Evolutionary conservation across 2,113 vertebrate genomes (phyloP).

Genomic region (Clinocottus analis): DNA sequence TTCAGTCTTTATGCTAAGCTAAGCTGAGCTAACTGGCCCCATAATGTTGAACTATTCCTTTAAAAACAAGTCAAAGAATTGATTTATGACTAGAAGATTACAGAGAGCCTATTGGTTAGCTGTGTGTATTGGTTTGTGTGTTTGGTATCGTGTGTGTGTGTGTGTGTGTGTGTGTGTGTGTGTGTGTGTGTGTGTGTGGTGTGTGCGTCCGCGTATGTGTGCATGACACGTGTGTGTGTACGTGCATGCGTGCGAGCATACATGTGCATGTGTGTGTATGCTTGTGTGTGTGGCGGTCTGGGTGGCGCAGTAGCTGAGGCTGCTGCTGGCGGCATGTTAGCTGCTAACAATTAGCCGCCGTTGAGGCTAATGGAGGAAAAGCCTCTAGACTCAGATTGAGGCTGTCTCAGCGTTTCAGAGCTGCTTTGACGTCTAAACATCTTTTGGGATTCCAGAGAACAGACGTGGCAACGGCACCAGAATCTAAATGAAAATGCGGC

Average conservation of each 20-base stretch:
- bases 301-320: constrained; percentile 47
- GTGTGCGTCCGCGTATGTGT: too few species aligned
- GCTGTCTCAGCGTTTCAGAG: too few species aligned
- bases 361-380: constrained; percentile 66
- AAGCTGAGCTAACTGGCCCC: background rate
- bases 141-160: too few species aligned
- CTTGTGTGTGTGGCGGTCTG: constrained; percentile 10
- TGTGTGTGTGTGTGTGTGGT: too few species aligned
- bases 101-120: background rate
- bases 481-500: constrained; percentile 37
- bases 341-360: constrained; percentile 65
- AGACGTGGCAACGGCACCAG: constrained; percentile 9
- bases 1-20: background rate
- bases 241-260: constrained; percentile 10
- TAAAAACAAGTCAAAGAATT: background rate
- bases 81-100: background rate
- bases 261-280: constrained; percentile 11
- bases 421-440: too few species aligned
- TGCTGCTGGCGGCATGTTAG: constrained; percentile 65
- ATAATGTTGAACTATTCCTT: background rate
- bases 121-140: too few species aligned
- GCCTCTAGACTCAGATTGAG: constrained; percentile 72
- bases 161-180: too few species aligned
- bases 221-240: background rate
- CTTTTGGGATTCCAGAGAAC: too few species aligned